Base-by-base conservation (phyloP, 2,113 vertebrate genomes). In the Zapus hudsonius region DNA sequence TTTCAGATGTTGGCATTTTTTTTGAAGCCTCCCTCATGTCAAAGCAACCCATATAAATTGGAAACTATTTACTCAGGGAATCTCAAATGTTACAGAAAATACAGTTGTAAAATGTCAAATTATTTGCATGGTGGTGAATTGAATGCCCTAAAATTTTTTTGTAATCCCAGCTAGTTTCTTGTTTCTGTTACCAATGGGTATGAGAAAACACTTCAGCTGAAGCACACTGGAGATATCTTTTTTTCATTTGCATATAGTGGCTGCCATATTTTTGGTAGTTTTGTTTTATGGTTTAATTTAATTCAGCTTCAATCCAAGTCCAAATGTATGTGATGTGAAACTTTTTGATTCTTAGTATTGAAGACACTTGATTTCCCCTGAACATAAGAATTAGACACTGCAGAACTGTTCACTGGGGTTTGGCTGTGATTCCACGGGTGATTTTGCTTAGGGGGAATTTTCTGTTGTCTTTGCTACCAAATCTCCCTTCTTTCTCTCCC, bases 21-120 rank as follows among this genome's bases (percentile, higher is more conserved):
- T 67, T 85, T 33, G 57, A 75, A 74, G 80, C 61, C 75, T 90
- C 55, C 33, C n/a, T 91, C 61, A 16, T 87, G 91, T 92, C 95
- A 92, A n/a, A 84, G 85, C 90, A 85, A 84, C 3, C 22, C 38
- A 29, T 74, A 76, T 74, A 87, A 85, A 91, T 69, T 33, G 84
- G 89, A 84, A 94, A 89, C 91, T 93, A 44, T 95, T 96, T 96
- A 94, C 63, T 73, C 59, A 84, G 78, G 40, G 63, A 93, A 63
- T 90, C 92, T 84, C 91, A 94, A 95, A 91, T 94, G 94, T 83
- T 95, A 89, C 91, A 81, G 86, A 95, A 94, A 92, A 80, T 70
- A 81, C 61, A 78, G 80, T 92, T 94, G 78, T 92, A 93, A 96
- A 97, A 96, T 95, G 96, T 95, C 96, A 96, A 63, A 70, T 92